These are phyloP conservation scores for Stichodactyla helianthus DNA, from an alignment of 64 coral and sea anemone genomes.

Conservation along the genomic window DNA sequence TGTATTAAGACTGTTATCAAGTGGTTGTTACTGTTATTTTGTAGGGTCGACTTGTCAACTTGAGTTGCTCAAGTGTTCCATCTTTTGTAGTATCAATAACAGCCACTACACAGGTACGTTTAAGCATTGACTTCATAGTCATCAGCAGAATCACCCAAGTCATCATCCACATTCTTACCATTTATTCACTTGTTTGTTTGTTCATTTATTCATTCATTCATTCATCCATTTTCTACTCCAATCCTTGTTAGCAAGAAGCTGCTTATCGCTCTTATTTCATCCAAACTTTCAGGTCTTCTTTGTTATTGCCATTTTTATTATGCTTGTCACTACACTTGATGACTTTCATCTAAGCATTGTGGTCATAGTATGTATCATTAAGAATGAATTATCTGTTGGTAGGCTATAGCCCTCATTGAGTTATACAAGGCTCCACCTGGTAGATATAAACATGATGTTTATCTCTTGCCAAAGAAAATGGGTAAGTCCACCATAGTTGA, in stretches of 20 bases:
- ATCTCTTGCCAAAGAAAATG: slow-evolving; percentile 96
- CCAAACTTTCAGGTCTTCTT: no score
- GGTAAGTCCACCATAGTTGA: slow-evolving; percentile 39
- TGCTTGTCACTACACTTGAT: no score
- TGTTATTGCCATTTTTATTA: no score
- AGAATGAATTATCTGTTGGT: background rate
- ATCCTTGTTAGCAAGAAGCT: no score
- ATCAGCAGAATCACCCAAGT: background rate
- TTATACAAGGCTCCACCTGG: slow-evolving; percentile 97
- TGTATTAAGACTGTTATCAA: background rate
- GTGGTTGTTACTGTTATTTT: background rate
- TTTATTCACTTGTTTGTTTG: background rate
- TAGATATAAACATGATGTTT: slow-evolving; percentile 98
- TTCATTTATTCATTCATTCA: no score
- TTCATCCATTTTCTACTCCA: no score
- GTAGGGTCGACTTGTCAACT: slow-evolving; percentile 94
- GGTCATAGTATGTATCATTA: background rate
- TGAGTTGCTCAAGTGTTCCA: slow-evolving; percentile 99
- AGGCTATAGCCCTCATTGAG: slow-evolving; percentile 99
- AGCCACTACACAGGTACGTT: slow-evolving; percentile 87
- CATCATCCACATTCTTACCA: background rate
- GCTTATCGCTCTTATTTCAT: no score
- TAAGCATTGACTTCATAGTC: background rate
- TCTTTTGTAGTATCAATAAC: slow-evolving; percentile 99
- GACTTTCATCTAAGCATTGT: no score